Percentiles rank a stretch among this genome's conserved stretches.
phyloP scores from a whole-genome alignment of 2,113 vertebrate genomes.

The Tupaia chinensis region DNA sequence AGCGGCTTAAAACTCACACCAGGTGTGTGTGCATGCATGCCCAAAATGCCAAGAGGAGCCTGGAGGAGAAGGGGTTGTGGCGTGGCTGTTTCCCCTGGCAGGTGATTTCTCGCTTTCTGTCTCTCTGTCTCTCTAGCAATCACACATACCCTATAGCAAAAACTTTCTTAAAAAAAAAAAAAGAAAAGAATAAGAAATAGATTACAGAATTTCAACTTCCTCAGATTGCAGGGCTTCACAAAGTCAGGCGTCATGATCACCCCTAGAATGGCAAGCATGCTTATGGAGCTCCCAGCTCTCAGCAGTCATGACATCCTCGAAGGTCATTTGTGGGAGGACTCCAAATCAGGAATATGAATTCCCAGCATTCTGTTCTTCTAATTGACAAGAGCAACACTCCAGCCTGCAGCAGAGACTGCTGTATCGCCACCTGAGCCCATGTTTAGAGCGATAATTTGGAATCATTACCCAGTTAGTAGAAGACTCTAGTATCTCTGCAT shows the following conservation, averaged over 20 bases:
- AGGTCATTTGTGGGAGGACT: not conserved
- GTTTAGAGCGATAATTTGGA: not conserved
- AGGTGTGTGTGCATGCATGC: too few species aligned
- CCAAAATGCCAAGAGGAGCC: too few species aligned
- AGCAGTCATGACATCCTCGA: not conserved
- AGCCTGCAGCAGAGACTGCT: slow-evolving; percentile 1
- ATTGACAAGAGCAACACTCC: not conserved
- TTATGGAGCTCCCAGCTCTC: not conserved
- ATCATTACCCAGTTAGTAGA: not conserved
- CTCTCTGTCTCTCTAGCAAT: too few species aligned
- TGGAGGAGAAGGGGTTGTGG: too few species aligned
- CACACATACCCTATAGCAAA: too few species aligned
- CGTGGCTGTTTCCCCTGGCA: too few species aligned
- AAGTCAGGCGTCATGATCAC: not conserved
- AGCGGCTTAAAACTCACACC: too few species aligned
- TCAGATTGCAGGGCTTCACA: not conserved
- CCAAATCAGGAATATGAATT: not conserved
- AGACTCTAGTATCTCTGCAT: not conserved
- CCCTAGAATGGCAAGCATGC: not conserved
- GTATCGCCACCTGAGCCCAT: not conserved
- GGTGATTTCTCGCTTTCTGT: too few species aligned
- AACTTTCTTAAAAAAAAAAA: too few species aligned
- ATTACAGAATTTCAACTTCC: not conserved
- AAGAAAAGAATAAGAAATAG: not conserved
- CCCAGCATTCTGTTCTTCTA: not conserved